Conservation (phyloP, 2,888 invertebrate genomes). For the Drosophila peninsularis region DNA sequence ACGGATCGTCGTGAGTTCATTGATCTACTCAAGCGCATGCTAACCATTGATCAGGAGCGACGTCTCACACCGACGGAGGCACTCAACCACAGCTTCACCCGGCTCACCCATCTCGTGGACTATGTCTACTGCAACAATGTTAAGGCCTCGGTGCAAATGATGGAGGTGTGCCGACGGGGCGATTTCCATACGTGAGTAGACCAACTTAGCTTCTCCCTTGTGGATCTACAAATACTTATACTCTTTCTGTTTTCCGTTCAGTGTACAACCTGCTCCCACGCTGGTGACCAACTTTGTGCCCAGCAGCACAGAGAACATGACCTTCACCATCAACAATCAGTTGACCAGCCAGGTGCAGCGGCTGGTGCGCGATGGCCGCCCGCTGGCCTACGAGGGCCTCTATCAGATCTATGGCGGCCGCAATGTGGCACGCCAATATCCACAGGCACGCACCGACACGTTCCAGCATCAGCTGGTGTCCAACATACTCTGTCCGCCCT, state of each 20-base stretch:
- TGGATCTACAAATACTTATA: too few relatives aligned
- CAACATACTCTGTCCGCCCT: slow-evolving; percentile 96
- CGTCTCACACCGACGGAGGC: slow-evolving; percentile 98
- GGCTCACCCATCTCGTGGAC: slow-evolving; percentile 96
- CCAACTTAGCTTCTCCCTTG: too few relatives aligned
- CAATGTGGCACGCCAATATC: slow-evolving; percentile 89
- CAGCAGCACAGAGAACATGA: slow-evolving; percentile 92
- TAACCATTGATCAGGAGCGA: slow-evolving; percentile 98
- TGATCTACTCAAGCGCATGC: slow-evolving; percentile 98
- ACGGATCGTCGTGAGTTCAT: slow-evolving; percentile 99
- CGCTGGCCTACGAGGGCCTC: slow-evolving; percentile 91
- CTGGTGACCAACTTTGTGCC: slow-evolving; percentile 91
- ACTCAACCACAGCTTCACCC: slow-evolving; percentile 96
- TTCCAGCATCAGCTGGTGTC: slow-evolving; percentile 97
- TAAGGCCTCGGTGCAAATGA: slow-evolving; percentile 98
- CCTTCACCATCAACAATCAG: slow-evolving; percentile 97
- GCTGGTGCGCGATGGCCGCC: slow-evolving; percentile 88
- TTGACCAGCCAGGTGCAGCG: slow-evolving; percentile 90
- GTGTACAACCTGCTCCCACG: slow-evolving; percentile 86
- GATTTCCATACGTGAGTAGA: slow-evolving; percentile 84
- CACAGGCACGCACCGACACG: slow-evolving; percentile 89
- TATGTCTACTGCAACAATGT: slow-evolving; percentile 99
- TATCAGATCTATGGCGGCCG: slow-evolving; percentile 88
- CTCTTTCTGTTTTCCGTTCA: slow-evolving; percentile 34
- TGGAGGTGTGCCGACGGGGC: slow-evolving; percentile 91